Base-by-base conservation (phyloP, 1,140 invertebrate genomes). In the Leptopilina boulardi region DNA sequence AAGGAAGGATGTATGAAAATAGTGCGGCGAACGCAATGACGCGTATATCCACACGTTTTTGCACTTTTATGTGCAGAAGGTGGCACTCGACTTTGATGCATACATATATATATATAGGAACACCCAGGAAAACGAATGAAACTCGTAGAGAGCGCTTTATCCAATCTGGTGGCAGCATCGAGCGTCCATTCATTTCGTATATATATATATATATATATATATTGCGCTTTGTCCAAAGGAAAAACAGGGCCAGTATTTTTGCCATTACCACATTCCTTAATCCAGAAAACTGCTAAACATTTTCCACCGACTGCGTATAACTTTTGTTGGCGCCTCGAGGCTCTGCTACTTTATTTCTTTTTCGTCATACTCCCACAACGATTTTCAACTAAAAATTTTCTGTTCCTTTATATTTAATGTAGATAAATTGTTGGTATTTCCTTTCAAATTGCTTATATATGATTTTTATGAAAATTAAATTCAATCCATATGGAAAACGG, bases 191-290 rank as follows among this genome's bases (percentile, higher is more conserved):
- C 73, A 81, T 71, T 41, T 44, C 21, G 70, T 23, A 75, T 73
- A 34, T 34, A 6, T 34, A 6, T 34, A 9, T 38, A 9, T 38
- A 9, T 3, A 9, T 38, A 6, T 38, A 38, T 38, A 38, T 9
- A 38, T 4, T 8, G 34, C 34, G 8, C 9, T 38, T 38, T 38
- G 34, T 73, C 19, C 19, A 21, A 54, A 71, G 75, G 76, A 83
- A 83, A 81, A 79, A 77, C 79, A 9, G 38, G 70, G 66, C 76
- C 81, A 83, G 78, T 86, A 87, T 88, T 86, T 8, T 89, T 77
- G 85, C 81, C 87, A 89, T 88, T 88, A 89, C 83, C 81, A 77
- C 78, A 82, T 86, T 87, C 82, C 84, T 87, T 87, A 88, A 88
- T 87, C 85, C 79, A 72, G 78, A 73, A 83, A 81, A 85, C 81